These are phyloP conservation scores for Gymnoscopelus microlampas DNA, from an alignment of 2,797 vertebrate species.

Conservation along the genomic window DNA sequence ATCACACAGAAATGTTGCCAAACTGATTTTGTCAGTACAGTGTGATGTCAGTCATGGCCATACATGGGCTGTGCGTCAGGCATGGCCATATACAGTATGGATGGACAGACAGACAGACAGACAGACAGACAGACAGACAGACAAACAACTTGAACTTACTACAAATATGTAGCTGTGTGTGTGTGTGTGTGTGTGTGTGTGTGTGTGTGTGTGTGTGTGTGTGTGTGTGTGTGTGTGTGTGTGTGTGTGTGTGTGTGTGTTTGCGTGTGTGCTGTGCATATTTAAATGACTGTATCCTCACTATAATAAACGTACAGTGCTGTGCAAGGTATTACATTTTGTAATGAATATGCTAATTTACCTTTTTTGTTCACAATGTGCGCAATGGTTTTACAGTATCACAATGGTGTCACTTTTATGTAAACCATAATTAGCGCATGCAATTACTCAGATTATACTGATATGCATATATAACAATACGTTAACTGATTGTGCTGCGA, in stretches of 20 bases:
- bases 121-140: background rate
- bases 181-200: too few relatives aligned
- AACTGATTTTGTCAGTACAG: too few relatives aligned
- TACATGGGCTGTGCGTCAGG: too few relatives aligned
- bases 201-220: too few relatives aligned
- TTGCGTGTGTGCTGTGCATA: background rate
- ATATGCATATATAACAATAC: conserved; percentile 30
- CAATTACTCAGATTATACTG: conserved; percentile 58
- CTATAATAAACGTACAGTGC: conserved; percentile 55
- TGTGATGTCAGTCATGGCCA: too few relatives aligned
- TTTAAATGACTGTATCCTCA: conserved; percentile 58
- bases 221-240: too few relatives aligned
- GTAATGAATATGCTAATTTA: conserved; percentile 70
- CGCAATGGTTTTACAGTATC: conserved; percentile 58
- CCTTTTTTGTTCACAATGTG: conserved; percentile 45
- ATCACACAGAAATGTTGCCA: too few relatives aligned
- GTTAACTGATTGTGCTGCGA: conserved; percentile 15
- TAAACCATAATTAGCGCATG: conserved; percentile 50
- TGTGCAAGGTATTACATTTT: conserved; percentile 59
- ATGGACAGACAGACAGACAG: background rate
- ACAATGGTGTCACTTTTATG: conserved; percentile 53
- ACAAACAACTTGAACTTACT: background rate
- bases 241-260: too few relatives aligned
- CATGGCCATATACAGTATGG: background rate
- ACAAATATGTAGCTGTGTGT: too few relatives aligned